Conservation (phyloP, 2,113 vertebrate genomes). For the Otus sunia region DNA sequence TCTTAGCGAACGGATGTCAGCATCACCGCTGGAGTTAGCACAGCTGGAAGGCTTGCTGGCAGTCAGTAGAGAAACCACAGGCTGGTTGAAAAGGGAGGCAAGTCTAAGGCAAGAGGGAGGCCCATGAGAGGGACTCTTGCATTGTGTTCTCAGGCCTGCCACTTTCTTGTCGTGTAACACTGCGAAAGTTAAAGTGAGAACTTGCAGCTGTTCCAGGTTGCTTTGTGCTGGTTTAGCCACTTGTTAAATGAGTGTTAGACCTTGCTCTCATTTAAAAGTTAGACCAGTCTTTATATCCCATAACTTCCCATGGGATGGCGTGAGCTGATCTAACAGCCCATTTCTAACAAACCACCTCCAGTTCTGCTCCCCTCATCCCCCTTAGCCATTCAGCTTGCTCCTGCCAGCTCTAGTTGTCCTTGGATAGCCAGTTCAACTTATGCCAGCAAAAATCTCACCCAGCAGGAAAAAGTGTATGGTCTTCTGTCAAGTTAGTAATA, state of each 20-base stretch:
- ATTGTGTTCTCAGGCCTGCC: slow-evolving; percentile 4
- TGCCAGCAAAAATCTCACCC: not conserved
- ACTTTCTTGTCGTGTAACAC: not conserved
- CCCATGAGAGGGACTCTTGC: not conserved
- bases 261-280: not conserved
- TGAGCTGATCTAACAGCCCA: not conserved
- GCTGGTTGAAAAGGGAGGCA: not conserved
- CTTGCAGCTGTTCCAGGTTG: not conserved
- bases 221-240: not conserved
- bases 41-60: slow-evolving; percentile 12
- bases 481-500: not conserved
- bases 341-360: not conserved
- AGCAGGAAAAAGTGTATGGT: not conserved
- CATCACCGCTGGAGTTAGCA: not conserved
- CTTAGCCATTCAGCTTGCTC: not conserved
- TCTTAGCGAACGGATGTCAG: not conserved
- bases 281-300: not conserved
- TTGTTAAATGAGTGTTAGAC: not conserved
- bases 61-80: not conserved
- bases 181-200: not conserved
- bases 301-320: not conserved
- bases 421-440: not conserved
- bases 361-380: not conserved
- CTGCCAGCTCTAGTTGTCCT: not conserved
- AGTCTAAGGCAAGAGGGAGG: not conserved